Evolutionary conservation across 2,888 invertebrate genomes (phyloP).

Genomic region (Lepidocyrtoides sp.): DNA sequence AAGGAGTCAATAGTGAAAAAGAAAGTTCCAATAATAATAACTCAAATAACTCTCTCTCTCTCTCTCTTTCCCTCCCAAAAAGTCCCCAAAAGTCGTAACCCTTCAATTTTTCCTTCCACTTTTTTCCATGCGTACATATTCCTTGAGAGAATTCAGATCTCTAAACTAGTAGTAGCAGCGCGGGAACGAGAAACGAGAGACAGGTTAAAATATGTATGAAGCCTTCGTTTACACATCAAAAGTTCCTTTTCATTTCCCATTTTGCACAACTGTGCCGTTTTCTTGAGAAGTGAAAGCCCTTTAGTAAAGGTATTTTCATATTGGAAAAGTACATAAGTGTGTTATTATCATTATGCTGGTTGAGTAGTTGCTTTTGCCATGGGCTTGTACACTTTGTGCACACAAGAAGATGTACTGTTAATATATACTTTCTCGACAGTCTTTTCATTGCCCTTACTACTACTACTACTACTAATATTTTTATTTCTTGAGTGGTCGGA

Average conservation of each 20-base stretch:
- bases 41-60: constrained; percentile 12
- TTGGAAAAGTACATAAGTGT: background rate
- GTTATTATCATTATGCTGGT: constrained; percentile 30
- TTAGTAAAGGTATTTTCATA: background rate
- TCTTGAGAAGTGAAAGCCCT: background rate
- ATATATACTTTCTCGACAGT: background rate
- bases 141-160: background rate
- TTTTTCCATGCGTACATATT: constrained; percentile 10
- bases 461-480: background rate
- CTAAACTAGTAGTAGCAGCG: background rate
- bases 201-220: constrained; percentile 40
- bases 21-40: constrained; percentile 56
- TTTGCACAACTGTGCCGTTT: constrained; percentile 46
- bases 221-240: constrained; percentile 38
- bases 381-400: background rate
- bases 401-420: background rate
- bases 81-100: background rate
- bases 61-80: background rate
- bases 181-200: background rate
- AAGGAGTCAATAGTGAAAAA: constrained; percentile 26
- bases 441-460: background rate
- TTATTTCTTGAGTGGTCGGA: background rate
- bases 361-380: background rate
- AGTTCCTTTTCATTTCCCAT: constrained; percentile 47
- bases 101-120: background rate